Base-by-base conservation (phyloP, 2,797 vertebrate species). In the Nyctalus aviator region DNA sequence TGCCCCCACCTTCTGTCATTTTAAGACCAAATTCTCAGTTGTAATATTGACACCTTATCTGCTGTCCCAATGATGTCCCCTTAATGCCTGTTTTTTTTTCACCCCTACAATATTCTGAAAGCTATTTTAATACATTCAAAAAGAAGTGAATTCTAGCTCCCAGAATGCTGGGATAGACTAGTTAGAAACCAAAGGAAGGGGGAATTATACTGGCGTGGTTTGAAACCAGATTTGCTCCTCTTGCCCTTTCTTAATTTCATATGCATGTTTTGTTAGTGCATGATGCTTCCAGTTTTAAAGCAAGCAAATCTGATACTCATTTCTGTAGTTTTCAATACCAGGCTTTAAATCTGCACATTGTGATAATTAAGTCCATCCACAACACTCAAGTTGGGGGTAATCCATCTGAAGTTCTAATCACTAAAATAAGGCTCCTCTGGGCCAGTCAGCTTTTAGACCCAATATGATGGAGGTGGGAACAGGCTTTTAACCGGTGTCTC, bases 331-430 rank as follows among this genome's bases (percentile, higher is more conserved):
- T 93, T 59, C 88, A 68, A 48, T 48, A 44, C 44, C 44, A 44
- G 44, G 46, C 11, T 48, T 48, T 90, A 84, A 85, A 86, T 84
- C 78, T 92, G 66, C 23, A 81, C 62, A 82, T 71, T 93, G 48
- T 92, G 90, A 88, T 94, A 95, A 91, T 66, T 50, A 95, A 93
- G 88, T 86, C 83, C 69, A 88, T n/a, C 66, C 27, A 78, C 20
- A 76, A 78, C 53, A 53, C 76, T 88, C 10, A n/a, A 93, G 23
- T 88, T 1, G 0, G 90, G 62, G 53, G 59, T 64, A 93, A 95
- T 86, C 64, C 69, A 92, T 83, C n/a, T 88, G 25, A 92, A 90
- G 79, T 91, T 75, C 92, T 96, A 95, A 93, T 96, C 78, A 91
- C 44, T 44, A 86, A 94, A 96, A 76, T 79, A 92, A 93, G 35